Percentiles rank a stretch among this genome's conserved stretches.
Evolutionary conservation across 2,113 vertebrate genomes (phyloP).

Genomic region (Tragelaphus buxtoni): DNA sequence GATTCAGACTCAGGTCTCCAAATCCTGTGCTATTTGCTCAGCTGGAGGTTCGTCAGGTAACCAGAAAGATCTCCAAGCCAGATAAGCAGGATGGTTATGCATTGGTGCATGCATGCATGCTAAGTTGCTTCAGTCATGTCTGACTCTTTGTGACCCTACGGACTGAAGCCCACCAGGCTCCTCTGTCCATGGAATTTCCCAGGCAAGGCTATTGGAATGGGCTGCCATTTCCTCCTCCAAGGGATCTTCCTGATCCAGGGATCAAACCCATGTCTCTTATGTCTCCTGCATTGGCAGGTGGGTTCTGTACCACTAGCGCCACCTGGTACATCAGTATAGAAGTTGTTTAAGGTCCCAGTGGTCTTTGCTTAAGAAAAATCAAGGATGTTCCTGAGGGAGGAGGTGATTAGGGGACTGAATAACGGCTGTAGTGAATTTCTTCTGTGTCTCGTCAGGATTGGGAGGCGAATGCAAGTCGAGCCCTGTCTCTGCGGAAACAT

Average conservation of each 20-base stretch:
- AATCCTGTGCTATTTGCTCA: background rate
- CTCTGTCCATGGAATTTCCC: background rate
- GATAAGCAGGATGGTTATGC: background rate
- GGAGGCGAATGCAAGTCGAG: slow-evolving; percentile 93
- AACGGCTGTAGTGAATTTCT: background rate
- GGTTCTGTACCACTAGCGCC: background rate
- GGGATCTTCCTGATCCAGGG: background rate
- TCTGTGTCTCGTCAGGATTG: slow-evolving; percentile 87
- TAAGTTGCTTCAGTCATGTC: background rate
- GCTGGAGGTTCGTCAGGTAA: background rate
- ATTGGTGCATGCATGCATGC: background rate
- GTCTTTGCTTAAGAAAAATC: background rate
- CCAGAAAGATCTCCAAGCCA: background rate
- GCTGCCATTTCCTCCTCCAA: background rate
- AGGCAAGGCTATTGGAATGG: background rate
- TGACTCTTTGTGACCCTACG: background rate
- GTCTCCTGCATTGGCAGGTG: background rate
- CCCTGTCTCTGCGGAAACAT: slow-evolving; percentile 89
- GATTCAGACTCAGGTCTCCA: background rate
- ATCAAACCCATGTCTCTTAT: background rate
- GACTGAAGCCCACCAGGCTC: background rate
- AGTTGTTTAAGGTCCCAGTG: background rate
- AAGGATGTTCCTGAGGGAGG: background rate
- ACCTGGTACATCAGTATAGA: background rate
- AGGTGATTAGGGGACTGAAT: background rate